Evolutionary conservation across 2,797 vertebrate genomes (phyloP).

Genomic region (Amazonetta brasiliensis): DNA sequence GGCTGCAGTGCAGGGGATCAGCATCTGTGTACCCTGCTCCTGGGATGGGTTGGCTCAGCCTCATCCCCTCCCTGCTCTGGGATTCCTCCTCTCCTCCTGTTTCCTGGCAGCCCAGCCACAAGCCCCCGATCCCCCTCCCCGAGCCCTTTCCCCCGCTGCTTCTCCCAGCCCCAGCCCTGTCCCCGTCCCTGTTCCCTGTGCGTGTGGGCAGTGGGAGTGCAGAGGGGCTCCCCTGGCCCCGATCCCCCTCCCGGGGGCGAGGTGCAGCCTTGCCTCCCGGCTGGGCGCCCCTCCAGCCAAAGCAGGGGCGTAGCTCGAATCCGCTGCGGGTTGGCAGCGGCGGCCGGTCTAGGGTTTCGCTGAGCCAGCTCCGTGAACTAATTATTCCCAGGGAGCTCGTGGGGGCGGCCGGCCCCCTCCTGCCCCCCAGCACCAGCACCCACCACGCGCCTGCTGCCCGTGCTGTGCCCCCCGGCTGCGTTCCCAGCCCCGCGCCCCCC

Average conservation of each 20-base stretch:
- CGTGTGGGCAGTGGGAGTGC: neutral
- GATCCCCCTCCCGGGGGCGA: neutral
- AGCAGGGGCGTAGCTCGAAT: conserved; percentile 49
- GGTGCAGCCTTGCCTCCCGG: neutral
- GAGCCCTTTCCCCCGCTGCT: neutral
- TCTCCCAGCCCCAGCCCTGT: neutral
- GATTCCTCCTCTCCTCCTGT: neutral
- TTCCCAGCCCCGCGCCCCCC: neutral
- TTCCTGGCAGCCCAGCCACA: fast-evolving
- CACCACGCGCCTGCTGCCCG: neutral
- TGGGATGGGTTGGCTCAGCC: neutral
- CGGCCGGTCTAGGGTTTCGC: conserved; percentile 35
- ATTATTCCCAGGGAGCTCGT: conserved; percentile 57
- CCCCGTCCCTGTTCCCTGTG: neutral
- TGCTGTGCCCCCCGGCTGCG: neutral
- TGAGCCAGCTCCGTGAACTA: conserved; percentile 52
- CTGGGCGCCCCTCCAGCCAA: conserved; percentile 28
- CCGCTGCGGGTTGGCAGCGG: conserved; percentile 51
- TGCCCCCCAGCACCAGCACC: neutral
- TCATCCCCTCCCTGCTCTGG: neutral
- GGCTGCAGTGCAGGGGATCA: neutral
- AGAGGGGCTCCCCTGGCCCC: neutral
- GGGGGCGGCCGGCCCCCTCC: neutral
- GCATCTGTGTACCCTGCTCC: neutral
- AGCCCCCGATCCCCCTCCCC: neutral